phyloP scores from a whole-genome alignment of 92 coral and sea anemone species.

The Palythoa heliodiscus region DNA sequence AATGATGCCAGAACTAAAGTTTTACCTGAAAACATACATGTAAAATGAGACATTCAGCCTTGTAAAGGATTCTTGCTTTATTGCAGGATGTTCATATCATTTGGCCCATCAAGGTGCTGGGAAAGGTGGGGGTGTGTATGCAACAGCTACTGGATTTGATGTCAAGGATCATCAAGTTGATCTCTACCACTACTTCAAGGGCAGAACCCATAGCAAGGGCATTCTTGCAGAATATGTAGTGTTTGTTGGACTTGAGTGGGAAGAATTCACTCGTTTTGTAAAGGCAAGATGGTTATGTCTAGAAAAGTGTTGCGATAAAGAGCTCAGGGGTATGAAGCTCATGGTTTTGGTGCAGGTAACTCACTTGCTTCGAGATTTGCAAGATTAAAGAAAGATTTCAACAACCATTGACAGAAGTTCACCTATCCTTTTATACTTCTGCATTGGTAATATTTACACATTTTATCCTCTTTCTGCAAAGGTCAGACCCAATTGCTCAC shows the following conservation, averaged over 20 bases:
- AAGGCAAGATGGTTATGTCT: conserved; percentile 39
- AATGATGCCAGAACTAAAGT: conserved; percentile 43
- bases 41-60: conserved; percentile 52
- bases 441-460: conserved; percentile 45
- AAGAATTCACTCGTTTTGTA: conserved; percentile 33
- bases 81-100: conserved; percentile 46
- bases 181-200: conserved; percentile 41
- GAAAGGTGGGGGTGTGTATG: conserved; percentile 46
- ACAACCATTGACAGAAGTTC: conserved; percentile 51
- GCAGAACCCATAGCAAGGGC: conserved; percentile 49
- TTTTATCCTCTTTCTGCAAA: conserved; percentile 46
- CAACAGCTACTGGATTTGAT: conserved; percentile 46
- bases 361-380: conserved; percentile 28
- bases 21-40: conserved; percentile 47
- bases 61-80: conserved; percentile 49
- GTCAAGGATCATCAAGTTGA: conserved; percentile 50
- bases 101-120: conserved; percentile 46
- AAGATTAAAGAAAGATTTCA: conserved; percentile 30
- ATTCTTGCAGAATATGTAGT: conserved; percentile 41
- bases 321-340: conserved; percentile 35
- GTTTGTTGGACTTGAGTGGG: conserved; percentile 51
- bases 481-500: conserved; percentile 51
- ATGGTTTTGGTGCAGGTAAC: conserved; percentile 39
- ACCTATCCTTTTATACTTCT: conserved; percentile 39
- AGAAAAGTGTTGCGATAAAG: conserved; percentile 53